A percentile compares a stretch with the other conserved stretches of the same genome.
Conservation (phyloP, 2,888 invertebrate species). For the Heteromurus nitidus region DNA sequence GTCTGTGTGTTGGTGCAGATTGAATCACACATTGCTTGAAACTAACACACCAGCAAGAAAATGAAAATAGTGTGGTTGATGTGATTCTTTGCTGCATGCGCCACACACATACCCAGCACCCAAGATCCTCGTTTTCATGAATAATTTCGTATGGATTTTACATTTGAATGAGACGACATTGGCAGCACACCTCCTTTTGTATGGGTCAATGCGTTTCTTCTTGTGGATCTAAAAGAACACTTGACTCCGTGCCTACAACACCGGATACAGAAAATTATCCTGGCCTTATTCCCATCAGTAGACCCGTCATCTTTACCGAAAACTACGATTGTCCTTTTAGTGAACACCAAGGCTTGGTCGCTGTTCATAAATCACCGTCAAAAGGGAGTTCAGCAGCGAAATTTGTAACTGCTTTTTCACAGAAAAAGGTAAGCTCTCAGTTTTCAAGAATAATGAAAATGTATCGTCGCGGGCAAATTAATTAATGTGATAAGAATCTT, state of each 20-base stretch:
- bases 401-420: slow-evolving; percentile 47
- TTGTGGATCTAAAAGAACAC: slow-evolving; percentile 68
- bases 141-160: slow-evolving; percentile 45
- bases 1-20: background rate
- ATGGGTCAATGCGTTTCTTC: slow-evolving; percentile 72
- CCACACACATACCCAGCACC: slow-evolving; percentile 32
- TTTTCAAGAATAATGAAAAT: no score
- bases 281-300: slow-evolving; percentile 45
- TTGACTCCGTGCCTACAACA: slow-evolving; percentile 67
- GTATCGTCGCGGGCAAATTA: no score
- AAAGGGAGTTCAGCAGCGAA: slow-evolving; percentile 36
- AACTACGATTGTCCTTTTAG: background rate
- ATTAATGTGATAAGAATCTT: no score
- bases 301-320: slow-evolving; percentile 21
- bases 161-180: slow-evolving; percentile 62
- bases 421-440: slow-evolving; percentile 45
- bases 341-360: slow-evolving; percentile 25
- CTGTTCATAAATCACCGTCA: slow-evolving; percentile 9
- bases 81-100: slow-evolving; percentile 18
- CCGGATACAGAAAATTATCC: slow-evolving; percentile 64
- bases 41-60: background rate
- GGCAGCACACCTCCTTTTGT: slow-evolving; percentile 65
- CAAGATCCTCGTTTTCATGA: no score
- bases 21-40: background rate
- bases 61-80: slow-evolving; percentile 22